Base-by-base conservation (phyloP, 2,797 vertebrate species). In the Cyprinella venusta region DNA sequence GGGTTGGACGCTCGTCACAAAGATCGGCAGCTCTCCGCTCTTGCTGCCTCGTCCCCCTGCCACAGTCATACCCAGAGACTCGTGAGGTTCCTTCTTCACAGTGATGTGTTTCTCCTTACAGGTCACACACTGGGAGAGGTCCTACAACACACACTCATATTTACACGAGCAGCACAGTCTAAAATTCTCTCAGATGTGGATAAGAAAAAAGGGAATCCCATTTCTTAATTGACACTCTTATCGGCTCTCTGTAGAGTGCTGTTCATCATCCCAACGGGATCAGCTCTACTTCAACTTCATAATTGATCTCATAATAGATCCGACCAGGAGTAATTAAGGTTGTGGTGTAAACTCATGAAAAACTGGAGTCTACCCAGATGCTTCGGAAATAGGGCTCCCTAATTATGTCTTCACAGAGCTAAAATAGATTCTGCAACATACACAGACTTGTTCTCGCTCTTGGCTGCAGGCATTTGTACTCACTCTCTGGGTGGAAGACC, bases 71-170 rank as follows among this genome's bases (percentile, higher is more conserved):
- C 98, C 98, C 84, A 99, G 95, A 85, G 98, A 99, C 90, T 99
- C 98, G 0, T 94, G 97, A 0, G 97, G 96, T 82, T 99, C 97
- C 92, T 99, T 99, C 94, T 97, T 97, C 88, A 99, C 96, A 72
- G 96, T 97, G 90, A 99, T 98, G 91, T 97, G 96, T 91, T 99
- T 99, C 92, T 99, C 98, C 88, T 98, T 98, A 91, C 98, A 99
- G 79, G 93, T 95, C 87, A 99, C 95, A 90, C 97, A 98, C 90
- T 99, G 97, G 81, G 97, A 96, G 79, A 99, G 95, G 91, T 99
- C 97, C 98, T 99, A 19, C 33, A 40, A 82, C 71, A 82, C 72
- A 69, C 26, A 38, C 61, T 82, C 42, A 83, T 71, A 54, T 78
- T 56, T 63, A 76, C 33, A 69, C 68, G 75, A 80, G 30, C n/a